Conservation (phyloP, 2,797 vertebrate species). For the Lepilemur ruficaudatus region DNA sequence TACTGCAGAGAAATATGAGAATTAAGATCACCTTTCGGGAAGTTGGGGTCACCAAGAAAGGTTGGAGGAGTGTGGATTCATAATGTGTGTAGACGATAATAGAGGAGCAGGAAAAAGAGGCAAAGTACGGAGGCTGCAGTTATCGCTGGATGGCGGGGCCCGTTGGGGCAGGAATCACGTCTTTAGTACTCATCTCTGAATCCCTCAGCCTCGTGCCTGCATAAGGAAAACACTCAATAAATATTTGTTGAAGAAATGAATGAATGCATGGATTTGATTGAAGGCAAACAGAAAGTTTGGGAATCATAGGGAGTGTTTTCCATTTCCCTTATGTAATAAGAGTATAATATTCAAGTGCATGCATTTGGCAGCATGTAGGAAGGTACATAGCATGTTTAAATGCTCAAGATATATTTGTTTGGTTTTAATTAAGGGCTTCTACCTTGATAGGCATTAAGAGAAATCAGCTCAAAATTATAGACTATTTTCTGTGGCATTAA, state of each 20-base stretch:
- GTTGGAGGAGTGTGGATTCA: not conserved
- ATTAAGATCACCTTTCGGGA: conserved; percentile 47
- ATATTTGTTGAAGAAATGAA: not conserved
- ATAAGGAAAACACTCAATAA: not conserved
- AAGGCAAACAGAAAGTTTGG: not conserved
- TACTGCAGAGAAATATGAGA: conserved; percentile 39
- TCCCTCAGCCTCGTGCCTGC: not conserved
- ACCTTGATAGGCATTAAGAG: not conserved
- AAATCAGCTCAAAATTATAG: not conserved
- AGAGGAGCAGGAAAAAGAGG: not conserved
- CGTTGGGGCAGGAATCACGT: fast-evolving
- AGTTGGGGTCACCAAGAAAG: conserved; percentile 37
- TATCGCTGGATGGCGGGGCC: not conserved
- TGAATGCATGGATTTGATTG: not conserved
- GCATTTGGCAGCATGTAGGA: not conserved
- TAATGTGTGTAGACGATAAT: not conserved
- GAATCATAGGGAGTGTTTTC: not conserved
- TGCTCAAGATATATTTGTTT: not conserved
- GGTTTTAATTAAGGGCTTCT: conserved; percentile 15
- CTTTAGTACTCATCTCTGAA: not conserved
- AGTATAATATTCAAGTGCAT: not conserved
- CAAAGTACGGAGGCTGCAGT: not conserved
- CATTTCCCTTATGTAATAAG: not conserved
- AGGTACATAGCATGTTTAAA: not conserved
- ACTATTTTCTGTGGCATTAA: not conserved